Evolutionary conservation across 2,113 vertebrate genomes (phyloP).

Genomic region (Myiopsitta monachus): DNA sequence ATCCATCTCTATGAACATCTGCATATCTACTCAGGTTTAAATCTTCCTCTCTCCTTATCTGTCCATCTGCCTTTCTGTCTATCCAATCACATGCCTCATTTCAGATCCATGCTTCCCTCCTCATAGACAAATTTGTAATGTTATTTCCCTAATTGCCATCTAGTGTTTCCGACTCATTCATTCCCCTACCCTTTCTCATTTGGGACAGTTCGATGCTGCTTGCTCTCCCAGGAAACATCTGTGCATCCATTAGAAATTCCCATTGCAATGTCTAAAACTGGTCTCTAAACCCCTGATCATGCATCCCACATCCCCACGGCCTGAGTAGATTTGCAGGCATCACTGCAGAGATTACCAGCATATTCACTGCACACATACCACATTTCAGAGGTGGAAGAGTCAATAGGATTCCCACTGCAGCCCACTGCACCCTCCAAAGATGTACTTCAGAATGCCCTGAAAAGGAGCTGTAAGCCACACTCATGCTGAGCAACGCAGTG

Average conservation of each 20-base stretch:
- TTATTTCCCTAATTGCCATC: not conserved
- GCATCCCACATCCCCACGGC: not conserved
- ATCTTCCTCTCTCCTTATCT: not conserved
- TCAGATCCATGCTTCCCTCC: not conserved
- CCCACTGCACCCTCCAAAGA: not conserved
- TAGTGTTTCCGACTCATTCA: not conserved
- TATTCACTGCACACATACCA: not conserved
- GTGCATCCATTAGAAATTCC: not conserved
- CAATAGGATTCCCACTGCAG: not conserved
- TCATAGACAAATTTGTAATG: not conserved
- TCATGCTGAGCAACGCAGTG: not conserved
- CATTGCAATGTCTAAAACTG: fast-evolving
- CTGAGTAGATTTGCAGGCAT: too few species aligned
- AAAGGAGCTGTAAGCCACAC: not conserved
- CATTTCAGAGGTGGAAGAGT: not conserved
- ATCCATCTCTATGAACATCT: not conserved
- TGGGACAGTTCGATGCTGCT: not conserved
- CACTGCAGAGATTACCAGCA: not conserved
- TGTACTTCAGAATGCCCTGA: not conserved
- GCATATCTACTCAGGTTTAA: not conserved
- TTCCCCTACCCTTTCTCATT: not conserved
- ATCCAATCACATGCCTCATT: not conserved
- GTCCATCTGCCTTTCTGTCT: not conserved
- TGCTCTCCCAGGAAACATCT: not conserved
- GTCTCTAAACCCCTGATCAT: not conserved